Conservation (phyloP, 2,888 invertebrate genomes). For the Limnephilus rhombicus region DNA sequence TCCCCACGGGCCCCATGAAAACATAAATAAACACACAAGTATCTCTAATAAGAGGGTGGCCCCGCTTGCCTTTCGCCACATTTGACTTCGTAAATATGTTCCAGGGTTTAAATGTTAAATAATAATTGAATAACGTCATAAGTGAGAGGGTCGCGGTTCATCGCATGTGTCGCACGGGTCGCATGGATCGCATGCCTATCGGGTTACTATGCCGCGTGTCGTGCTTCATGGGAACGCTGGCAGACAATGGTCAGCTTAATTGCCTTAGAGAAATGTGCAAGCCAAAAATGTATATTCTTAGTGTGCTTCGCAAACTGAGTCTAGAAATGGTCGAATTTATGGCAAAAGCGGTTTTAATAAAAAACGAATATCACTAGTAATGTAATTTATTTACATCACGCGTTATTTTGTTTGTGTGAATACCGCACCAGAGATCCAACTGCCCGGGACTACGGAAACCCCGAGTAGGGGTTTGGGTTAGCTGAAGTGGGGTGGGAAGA, state of each 20-base stretch:
- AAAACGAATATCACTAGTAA: no score
- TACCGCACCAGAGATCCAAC: no score
- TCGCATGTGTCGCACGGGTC: neutral
- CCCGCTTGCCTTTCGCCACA: slow-evolving; percentile 58
- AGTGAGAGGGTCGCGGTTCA: slow-evolving; percentile 49
- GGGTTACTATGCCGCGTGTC: slow-evolving; percentile 43
- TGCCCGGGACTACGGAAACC: no score
- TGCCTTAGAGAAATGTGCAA: slow-evolving; percentile 35
- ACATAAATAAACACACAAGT: slow-evolving; percentile 42
- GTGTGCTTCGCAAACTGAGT: no score
- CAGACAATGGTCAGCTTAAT: slow-evolving; percentile 71
- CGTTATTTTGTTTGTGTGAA: no score
- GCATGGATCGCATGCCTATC: slow-evolving; percentile 42
- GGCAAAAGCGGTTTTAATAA: no score
- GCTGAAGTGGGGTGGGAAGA: no score
- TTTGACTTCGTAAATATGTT: slow-evolving; percentile 64
- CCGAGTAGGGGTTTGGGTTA: no score
- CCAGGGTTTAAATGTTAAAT: slow-evolving; percentile 61
- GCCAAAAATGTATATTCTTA: neutral
- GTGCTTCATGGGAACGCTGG: slow-evolving; percentile 76
- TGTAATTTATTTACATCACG: no score
- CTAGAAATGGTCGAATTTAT: no score
- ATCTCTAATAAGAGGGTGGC: slow-evolving; percentile 26
- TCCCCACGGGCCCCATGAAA: slow-evolving; percentile 1
- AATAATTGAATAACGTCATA: slow-evolving; percentile 63